Evolutionary conservation across 2,888 invertebrate species (phyloP).

Genomic region (Apoderus coryli): DNA sequence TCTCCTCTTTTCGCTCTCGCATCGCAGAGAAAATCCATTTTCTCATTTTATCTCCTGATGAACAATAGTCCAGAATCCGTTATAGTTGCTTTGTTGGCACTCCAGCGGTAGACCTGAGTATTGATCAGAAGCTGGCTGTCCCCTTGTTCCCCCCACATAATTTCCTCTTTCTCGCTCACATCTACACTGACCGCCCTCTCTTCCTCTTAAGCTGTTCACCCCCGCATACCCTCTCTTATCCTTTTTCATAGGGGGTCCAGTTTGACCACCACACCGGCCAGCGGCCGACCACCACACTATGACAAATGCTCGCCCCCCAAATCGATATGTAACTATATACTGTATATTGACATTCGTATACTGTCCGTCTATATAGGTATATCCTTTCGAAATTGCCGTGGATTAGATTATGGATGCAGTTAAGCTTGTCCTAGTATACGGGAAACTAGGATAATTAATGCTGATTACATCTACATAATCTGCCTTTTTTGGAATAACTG

Average conservation of each 20-base stretch:
- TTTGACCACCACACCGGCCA: constrained; percentile 33
- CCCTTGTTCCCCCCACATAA: constrained; percentile 16
- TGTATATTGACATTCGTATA: too few relatives aligned
- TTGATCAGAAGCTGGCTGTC: constrained; percentile 32
- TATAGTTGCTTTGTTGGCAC: constrained; percentile 37
- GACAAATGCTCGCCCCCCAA: constrained; percentile 32
- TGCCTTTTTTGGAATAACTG: too few relatives aligned
- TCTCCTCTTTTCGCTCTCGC: constrained; percentile 8
- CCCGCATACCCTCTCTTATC: constrained; percentile 23
- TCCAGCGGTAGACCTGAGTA: constrained; percentile 36
- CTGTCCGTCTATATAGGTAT: too few relatives aligned
- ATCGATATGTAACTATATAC: constrained; percentile 36
- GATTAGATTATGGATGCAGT: too few relatives aligned
- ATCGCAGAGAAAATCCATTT: constrained; percentile 28
- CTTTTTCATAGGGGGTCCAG: constrained; percentile 19
- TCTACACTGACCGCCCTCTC: too few relatives aligned
- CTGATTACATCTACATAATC: too few relatives aligned
- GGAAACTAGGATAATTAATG: too few relatives aligned
- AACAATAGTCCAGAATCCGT: constrained; percentile 36
- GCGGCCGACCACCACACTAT: constrained; percentile 32
- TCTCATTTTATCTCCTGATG: constrained; percentile 36
- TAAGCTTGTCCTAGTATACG: too few relatives aligned
- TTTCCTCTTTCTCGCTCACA: constrained; percentile 15
- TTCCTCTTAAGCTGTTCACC: constrained; percentile 29
- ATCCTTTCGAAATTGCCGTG: too few relatives aligned